Evolutionary conservation across 2,888 invertebrate genomes (phyloP), one percentile per base, ranked within the genome.

Genomic region (Anoncus sp.): DNA sequence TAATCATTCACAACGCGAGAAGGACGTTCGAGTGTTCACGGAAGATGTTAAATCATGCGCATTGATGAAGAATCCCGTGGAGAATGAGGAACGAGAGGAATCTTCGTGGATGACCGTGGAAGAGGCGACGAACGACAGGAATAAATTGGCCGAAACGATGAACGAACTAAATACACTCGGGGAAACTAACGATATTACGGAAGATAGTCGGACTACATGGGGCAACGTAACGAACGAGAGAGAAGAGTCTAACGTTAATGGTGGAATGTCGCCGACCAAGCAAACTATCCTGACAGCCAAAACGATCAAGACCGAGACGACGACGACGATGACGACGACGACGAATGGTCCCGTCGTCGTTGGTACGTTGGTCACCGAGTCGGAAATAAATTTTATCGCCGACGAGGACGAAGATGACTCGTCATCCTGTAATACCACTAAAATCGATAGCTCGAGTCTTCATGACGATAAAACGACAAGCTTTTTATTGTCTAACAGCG

Each of bases 31-130:
- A 10, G 53, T 60, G 0, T 66, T 59, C 47, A 70, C 67, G 7
- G 79, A 83, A 24, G 80, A 78, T 20, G 79, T 55, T 18, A 14
- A 66, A 38, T 66, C 74, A 40, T 62, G 31, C 47, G 22, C 18
- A 35, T 3, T 63, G 67, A 82, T 16, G 20, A 83, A 84, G 22
- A 69, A 82, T 1, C 70, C 74, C 0, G 80, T 82, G 7, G 20
- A 84, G n/a, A 74, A 18, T 66, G 84, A 86, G 57, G 85, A 86
- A 24, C 66, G 31, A 22, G 66, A 62, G 70, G 78, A 79, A 75
- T 57, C 75, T 51, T 86, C 85, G 31, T 86, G 86, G 86, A 84
- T 84, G 65, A 86, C 86, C 16, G 86, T 86, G 27, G 85, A 84
- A 74, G 85, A 85, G 59, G 85, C 85, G 5, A 86, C 83, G n/a